Evolutionary conservation across 2,888 invertebrate genomes (phyloP).

Genomic region (Podotricha telesiphe): DNA sequence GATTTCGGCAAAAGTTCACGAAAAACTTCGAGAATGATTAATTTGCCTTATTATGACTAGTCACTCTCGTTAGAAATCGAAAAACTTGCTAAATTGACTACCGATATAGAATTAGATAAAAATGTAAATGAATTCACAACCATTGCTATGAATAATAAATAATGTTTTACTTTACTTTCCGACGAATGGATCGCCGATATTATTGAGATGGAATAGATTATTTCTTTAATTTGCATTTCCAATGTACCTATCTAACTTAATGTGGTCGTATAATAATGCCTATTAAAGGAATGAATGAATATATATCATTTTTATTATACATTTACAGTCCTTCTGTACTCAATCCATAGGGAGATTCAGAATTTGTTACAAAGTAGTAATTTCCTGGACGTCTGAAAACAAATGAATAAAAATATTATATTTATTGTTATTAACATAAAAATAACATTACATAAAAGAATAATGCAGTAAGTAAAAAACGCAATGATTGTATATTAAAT

Average conservation of each 20-base stretch:
- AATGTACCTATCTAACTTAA: background rate
- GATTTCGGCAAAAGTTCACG: constrained; percentile 65
- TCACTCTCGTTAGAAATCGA: constrained; percentile 46
- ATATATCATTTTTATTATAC: background rate
- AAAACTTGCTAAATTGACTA: constrained; percentile 29
- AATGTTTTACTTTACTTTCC: constrained; percentile 30
- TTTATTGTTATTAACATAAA: too few species aligned
- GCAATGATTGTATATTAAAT: too few species aligned
- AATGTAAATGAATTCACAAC: constrained; percentile 38
- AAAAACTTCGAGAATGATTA: constrained; percentile 56
- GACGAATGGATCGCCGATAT: constrained; percentile 30
- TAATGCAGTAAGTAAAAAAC: too few species aligned
- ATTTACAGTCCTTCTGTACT: constrained; percentile 62
- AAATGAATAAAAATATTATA: background rate
- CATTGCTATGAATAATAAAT: constrained; percentile 38
- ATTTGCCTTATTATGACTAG: constrained; percentile 56
- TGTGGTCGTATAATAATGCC: background rate
- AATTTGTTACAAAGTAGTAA: constrained; percentile 65
- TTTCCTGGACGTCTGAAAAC: constrained; percentile 58
- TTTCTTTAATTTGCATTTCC: constrained; percentile 18
- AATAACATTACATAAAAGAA: too few species aligned
- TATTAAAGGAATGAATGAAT: background rate
- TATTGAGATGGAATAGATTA: constrained; percentile 27
- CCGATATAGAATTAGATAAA: constrained; percentile 33
- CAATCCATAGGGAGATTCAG: constrained; percentile 63